These are phyloP conservation scores for Mormyrus lacerda DNA, from an alignment of 2,113 vertebrate species.

Conservation along the genomic window DNA sequence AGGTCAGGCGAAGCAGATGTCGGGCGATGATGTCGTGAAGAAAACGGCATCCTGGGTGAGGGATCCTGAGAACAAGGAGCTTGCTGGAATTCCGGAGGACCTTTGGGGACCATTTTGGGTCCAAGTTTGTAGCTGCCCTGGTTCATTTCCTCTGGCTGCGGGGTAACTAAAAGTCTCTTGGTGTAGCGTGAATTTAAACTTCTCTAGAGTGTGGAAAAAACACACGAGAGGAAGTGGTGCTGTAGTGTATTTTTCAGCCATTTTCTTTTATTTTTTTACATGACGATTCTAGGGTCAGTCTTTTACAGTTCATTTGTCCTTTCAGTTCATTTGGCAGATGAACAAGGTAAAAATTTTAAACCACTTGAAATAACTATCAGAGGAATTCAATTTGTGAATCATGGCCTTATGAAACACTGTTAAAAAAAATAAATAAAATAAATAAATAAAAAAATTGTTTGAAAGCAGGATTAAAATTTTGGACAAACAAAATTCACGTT, in stretches of 20 bases:
- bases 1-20: constrained; percentile 14
- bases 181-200: background rate
- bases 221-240: background rate
- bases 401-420: background rate
- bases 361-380: background rate
- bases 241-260: background rate
- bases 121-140: background rate
- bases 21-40: constrained; percentile 5
- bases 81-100: background rate
- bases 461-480: background rate
- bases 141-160: background rate
- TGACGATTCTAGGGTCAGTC: background rate
- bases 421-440: too few species aligned
- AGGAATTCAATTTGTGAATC: background rate
- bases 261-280: background rate
- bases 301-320: background rate
- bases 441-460: background rate
- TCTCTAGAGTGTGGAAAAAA: background rate
- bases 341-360: background rate
- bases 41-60: background rate
- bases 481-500: background rate
- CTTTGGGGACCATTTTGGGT: background rate
- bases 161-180: too few species aligned
- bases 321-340: background rate
- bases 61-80: constrained; percentile 1